Evolutionary conservation across 2,113 vertebrate genomes (phyloP).

Genomic region (Hippoglossus stenolepis): DNA sequence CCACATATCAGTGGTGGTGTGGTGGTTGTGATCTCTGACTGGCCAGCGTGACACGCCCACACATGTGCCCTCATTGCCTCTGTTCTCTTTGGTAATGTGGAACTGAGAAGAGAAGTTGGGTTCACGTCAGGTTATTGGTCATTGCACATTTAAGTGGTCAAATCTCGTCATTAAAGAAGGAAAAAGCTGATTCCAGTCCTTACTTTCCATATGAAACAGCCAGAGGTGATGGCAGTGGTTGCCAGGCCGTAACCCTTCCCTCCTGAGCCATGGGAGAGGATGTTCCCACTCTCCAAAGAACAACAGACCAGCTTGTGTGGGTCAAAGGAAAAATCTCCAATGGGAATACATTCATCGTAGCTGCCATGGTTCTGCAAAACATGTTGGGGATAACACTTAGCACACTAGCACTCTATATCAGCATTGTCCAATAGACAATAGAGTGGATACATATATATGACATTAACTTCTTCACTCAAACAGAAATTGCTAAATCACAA

Average conservation of each 20-base stretch:
- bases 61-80: conserved; percentile 86
- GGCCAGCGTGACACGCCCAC: conserved; percentile 86
- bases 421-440: too few relatives aligned
- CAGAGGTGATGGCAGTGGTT: conserved; percentile 84
- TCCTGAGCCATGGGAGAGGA: conserved; percentile 84
- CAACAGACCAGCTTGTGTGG: conserved; percentile 85
- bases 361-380: conserved; percentile 69
- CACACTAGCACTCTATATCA: background rate
- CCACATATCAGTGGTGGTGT: conserved; percentile 88
- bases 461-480: too few relatives aligned
- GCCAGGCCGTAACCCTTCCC: conserved; percentile 87
- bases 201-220: conserved; percentile 87
- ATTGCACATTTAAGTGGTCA: too few relatives aligned
- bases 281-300: conserved; percentile 83
- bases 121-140: background rate
- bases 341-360: conserved; percentile 85
- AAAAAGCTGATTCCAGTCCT: background rate
- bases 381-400: conserved; percentile 7
- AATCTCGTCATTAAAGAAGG: background rate
- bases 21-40: conserved; percentile 85
- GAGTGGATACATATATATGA: too few relatives aligned
- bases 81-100: conserved; percentile 84
- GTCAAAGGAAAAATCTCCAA: conserved; percentile 86
- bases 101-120: conserved; percentile 70
- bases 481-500: too few relatives aligned